Base-by-base conservation (phyloP, 2,888 invertebrate genomes). In the Ypsolopha sequella region DNA sequence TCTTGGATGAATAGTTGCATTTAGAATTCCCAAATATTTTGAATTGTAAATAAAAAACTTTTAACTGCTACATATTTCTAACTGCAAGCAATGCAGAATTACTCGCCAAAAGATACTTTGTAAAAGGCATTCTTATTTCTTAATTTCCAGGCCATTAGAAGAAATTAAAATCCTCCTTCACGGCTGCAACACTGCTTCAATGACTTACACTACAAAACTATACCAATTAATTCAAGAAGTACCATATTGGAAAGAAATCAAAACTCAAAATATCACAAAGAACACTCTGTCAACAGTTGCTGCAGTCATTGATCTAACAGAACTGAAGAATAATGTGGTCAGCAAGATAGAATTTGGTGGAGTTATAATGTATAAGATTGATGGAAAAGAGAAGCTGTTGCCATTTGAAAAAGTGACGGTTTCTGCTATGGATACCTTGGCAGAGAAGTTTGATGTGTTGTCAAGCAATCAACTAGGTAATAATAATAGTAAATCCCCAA, bases 191-290 rank as follows among this genome's bases (percentile, higher is more conserved):
- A 61, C 52, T 51, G 34, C 54, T n/a, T 69, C 77, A 39, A 53
- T 77, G 24, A 58, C 64, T 14, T 80, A 82, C 54, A 64, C 59
- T 9, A 77, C 80, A 49, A 79, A 75, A 55, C 34, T 80, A n/a
- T 82, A 64, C 60, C 58, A 67, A 41, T 61, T 59, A 50, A 59
- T 51, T 0, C 24, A 55, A 2, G 36, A n/a, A 33, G 24, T 65
- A 36, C 76, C 76, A 10, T 69, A 61, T 58, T 80, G 77, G 76
- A 60, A 56, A 34, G 70, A 76, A 57, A 63, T 51, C 7, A 24
- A 55, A 9, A 56, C 54, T 7, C 62, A 62, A 14, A 56, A 49
- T 6, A 45, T 77, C 7, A n/a, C 10, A 10, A 36, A 44, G 6
- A 24, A 36, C 10, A 6, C 14, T 11, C 6, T 7, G 41, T 58